Base-by-base conservation (phyloP, 2,113 vertebrate species). In the Oryzias melastigma region DNA sequence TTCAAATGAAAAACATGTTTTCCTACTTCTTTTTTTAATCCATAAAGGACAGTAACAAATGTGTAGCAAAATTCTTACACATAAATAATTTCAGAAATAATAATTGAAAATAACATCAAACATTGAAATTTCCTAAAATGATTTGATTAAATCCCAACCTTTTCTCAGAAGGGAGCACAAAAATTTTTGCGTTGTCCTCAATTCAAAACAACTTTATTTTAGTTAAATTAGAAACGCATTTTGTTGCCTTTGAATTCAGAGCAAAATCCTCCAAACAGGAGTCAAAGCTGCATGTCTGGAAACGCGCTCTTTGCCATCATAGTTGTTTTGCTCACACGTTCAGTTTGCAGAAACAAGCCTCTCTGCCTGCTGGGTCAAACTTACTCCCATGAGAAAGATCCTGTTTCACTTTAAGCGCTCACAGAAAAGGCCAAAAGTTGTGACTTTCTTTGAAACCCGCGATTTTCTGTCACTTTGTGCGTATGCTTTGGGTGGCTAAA, bases 401-500 rank as follows among this genome's bases (percentile, higher is more conserved):
- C 68, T 1, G 58, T 68, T 77, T 75, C 19, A 43, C 67, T 53
- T 19, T 0, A 27, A 47, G 61, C 56, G 79, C 75, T 80, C 75
- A 81, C 46, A 71, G 71, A 85, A 79, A 86, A 92, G 93, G 93
- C 92, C 94, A 94, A 95, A 94, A 94, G 91, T 93, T 92, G 77
- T 76, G 90, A 89, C 86, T 86, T 93, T 72, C 94, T 95, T 94
- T 93, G 92, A 92, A 92, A 95, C 91, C 92, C 93, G 95, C 93
- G 94, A 94, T 94, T 94, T 93, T 94, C 94, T 92, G 94, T 94
- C 94, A 95, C 91, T 95, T 91, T 93, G 91, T 93, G 94, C 95
- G 93, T 93, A 94, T 97, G 95, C 93, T 94, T 94, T 93, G 92
- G 95, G 95, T 97, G 94, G 94, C 96, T 98, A 96, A 98, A 98